phyloP scores from a whole-genome alignment of 2,797 vertebrate species.

The Kryptopterus vitreolus region DNA sequence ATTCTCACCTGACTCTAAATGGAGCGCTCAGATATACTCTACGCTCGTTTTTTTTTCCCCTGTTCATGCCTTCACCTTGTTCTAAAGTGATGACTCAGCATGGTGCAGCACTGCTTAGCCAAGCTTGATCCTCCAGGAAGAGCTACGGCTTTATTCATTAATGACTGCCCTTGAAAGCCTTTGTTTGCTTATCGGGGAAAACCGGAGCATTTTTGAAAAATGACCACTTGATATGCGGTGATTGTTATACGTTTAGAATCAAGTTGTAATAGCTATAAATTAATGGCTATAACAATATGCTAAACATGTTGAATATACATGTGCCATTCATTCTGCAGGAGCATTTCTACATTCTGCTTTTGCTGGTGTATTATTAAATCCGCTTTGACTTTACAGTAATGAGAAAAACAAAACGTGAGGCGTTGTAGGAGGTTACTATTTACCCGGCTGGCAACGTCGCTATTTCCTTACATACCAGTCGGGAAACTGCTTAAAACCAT shows the following conservation, averaged over 20 bases:
- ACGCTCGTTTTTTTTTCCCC: not conserved
- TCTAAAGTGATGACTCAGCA: conserved; percentile 16
- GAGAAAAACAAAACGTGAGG: not conserved
- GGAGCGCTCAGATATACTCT: conserved; percentile 6
- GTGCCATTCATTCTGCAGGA: not conserved
- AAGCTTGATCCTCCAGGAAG: conserved; percentile 20
- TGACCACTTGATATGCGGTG: not conserved
- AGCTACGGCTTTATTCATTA: not conserved
- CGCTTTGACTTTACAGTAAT: not conserved
- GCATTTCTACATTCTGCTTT: not conserved
- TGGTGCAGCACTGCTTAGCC: not conserved
- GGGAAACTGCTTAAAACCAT: not conserved
- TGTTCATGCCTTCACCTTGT: conserved; percentile 5
- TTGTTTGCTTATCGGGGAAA: conserved; percentile 9
- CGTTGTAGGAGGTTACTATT: not conserved
- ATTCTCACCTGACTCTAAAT: conserved; percentile 13
- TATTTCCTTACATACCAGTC: not conserved
- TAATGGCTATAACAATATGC: too few relatives aligned
- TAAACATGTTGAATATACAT: not conserved
- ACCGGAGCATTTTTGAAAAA: not conserved
- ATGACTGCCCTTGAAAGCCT: not conserved
- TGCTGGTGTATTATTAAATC: not conserved
- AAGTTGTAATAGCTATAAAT: not conserved
- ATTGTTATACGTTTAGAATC: not conserved
- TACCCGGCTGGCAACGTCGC: not conserved